Evolutionary conservation across 1,140 invertebrate species (phyloP).

Genomic region (Cephus cinctus): DNA sequence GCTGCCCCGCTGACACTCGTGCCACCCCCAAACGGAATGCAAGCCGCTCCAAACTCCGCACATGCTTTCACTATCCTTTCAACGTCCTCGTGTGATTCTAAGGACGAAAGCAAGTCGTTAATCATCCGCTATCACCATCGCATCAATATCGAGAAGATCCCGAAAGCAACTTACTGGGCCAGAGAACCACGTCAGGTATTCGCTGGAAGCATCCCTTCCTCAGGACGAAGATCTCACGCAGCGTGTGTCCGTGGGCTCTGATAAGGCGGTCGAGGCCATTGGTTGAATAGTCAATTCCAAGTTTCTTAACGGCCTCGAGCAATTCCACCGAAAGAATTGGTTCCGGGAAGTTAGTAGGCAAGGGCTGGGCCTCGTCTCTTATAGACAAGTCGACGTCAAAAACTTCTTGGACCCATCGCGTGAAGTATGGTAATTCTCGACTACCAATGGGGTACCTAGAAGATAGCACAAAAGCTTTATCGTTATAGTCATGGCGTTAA

Average conservation of each 20-base stretch:
- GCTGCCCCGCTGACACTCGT: conserved; percentile 93
- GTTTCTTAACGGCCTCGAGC: conserved; percentile 60
- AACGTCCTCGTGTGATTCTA: conserved; percentile 77
- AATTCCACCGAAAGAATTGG: conserved; percentile 61
- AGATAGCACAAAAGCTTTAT: too few relatives aligned
- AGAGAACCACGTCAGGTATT: conserved; percentile 92
- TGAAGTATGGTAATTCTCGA: conserved; percentile 73
- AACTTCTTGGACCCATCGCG: conserved; percentile 75
- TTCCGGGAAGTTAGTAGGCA: conserved; percentile 58
- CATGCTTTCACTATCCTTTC: conserved; percentile 80
- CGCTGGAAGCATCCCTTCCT: conserved; percentile 71
- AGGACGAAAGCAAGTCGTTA: not conserved
- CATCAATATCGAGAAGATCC: conserved; percentile 7
- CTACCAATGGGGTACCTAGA: conserved; percentile 82
- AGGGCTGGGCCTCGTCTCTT: conserved; percentile 50
- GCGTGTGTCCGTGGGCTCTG: conserved; percentile 92
- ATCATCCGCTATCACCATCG: conserved; percentile 4
- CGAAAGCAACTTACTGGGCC: conserved; percentile 68
- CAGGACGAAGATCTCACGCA: conserved; percentile 85
- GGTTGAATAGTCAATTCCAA: conserved; percentile 71
- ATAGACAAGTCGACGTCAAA: conserved; percentile 66
- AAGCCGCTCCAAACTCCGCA: conserved; percentile 71
- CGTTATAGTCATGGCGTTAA: too few relatives aligned
- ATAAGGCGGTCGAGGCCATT: conserved; percentile 84
- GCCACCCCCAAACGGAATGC: conserved; percentile 96